Percentiles rank a stretch among this genome's conserved stretches.
phyloP scores from a whole-genome alignment of 1,140 invertebrate species.

The Drosophila bifasciata region DNA sequence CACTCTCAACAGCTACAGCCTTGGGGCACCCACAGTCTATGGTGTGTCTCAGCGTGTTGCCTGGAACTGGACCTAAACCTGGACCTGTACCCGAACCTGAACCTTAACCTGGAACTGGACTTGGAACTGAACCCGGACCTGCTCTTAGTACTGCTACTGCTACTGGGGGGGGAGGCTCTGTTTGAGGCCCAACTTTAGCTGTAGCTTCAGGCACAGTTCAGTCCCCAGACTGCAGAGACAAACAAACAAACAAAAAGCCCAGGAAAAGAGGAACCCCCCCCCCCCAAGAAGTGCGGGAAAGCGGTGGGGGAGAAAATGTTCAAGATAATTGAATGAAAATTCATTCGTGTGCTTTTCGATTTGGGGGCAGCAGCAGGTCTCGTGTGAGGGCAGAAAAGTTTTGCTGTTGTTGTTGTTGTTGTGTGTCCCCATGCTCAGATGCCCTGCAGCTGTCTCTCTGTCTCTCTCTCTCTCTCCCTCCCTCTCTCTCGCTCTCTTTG shows the following conservation, averaged over 20 bases:
- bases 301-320: constrained; percentile 60
- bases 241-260: constrained; percentile 60
- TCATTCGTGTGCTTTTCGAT: constrained; percentile 81
- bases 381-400: constrained; percentile 40
- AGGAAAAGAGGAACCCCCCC: constrained; percentile 12
- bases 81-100: constrained; percentile 20
- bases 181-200: background rate
- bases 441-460: background rate
- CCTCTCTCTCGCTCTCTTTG: constrained; percentile 16
- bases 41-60: too few species aligned
- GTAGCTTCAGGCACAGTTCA: constrained; percentile 62
- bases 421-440: constrained; percentile 12
- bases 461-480: constrained; percentile 47
- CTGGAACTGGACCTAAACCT: too few species aligned
- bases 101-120: constrained; percentile 17
- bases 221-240: constrained; percentile 64
- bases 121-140: constrained; percentile 24
- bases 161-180: too few species aligned
- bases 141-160: constrained; percentile 25
- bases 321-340: constrained; percentile 82
- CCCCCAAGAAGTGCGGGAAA: constrained; percentile 1
- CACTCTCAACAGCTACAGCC: too few species aligned
- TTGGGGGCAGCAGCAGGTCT: constrained; percentile 21
- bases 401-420: too few species aligned
- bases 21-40: too few species aligned